Evolutionary conservation across 2,113 vertebrate genomes (phyloP).

Genomic region (Anguilla japonica): DNA sequence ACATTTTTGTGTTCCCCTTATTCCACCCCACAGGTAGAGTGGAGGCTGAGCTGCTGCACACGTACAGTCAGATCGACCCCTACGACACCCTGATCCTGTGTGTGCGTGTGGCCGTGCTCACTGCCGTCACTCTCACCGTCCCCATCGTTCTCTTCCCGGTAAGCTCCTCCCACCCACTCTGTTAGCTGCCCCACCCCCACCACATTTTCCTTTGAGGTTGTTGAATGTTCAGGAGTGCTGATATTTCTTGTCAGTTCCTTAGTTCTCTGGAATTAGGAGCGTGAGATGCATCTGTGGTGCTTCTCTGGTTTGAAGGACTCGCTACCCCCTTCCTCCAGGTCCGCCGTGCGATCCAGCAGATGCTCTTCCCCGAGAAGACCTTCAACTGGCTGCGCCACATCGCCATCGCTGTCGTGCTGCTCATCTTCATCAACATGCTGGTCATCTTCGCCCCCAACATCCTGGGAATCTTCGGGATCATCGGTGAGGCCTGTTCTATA

Average conservation of each 20-base stretch:
- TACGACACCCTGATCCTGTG: conserved; percentile 92
- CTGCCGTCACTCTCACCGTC: conserved; percentile 91
- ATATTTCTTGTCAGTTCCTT: not conserved
- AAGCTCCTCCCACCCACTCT: conserved; percentile 49
- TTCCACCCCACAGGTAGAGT: conserved; percentile 68
- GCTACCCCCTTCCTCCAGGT: conserved; percentile 69
- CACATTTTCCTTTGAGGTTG: not conserved
- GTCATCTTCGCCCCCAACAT: conserved; percentile 98
- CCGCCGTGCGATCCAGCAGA: conserved; percentile 91
- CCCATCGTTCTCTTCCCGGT: conserved; percentile 97
- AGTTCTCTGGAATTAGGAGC: not conserved
- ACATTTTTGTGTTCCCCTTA: not conserved
- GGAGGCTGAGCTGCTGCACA: conserved; percentile 92
- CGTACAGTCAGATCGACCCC: conserved; percentile 86
- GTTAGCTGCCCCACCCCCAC: not conserved
- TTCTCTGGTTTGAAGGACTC: too few relatives aligned
- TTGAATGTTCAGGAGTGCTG: not conserved
- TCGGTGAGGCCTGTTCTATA: conserved; percentile 67
- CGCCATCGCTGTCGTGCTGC: conserved; percentile 77
- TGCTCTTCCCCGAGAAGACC: conserved; percentile 85
- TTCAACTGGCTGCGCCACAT: conserved; percentile 90
- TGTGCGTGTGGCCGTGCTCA: conserved; percentile 93
- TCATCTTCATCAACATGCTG: conserved; percentile 87
- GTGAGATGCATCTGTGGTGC: not conserved
- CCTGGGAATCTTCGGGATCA: conserved; percentile 93